These are phyloP conservation scores for Tragelaphus strepsiceros DNA, from an alignment of 2,113 vertebrate species.

Conservation along the genomic window DNA sequence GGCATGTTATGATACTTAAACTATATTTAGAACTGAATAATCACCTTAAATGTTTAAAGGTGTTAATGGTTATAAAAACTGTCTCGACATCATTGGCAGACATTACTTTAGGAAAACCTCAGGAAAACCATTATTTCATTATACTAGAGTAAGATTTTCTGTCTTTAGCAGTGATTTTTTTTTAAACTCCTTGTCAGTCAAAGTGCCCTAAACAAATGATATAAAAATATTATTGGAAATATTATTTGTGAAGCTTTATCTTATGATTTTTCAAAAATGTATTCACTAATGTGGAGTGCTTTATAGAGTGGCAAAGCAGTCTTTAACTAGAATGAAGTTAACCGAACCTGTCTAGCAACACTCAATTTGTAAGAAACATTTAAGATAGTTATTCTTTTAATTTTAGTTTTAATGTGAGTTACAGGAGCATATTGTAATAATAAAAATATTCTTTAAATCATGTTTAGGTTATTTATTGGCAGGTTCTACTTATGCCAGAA, in stretches of 20 bases:
- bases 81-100: conserved; percentile 52
- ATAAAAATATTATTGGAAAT: conserved; percentile 43
- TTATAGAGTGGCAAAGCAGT: conserved; percentile 24
- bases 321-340: conserved; percentile 52
- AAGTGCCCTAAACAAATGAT: conserved; percentile 20
- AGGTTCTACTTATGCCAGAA: conserved; percentile 71
- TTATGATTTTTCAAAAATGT: conserved; percentile 28
- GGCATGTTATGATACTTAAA: conserved; percentile 71
- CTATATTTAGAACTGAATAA: conserved; percentile 40
- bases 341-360: conserved; percentile 67
- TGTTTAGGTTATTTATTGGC: conserved; percentile 77
- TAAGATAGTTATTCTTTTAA: conserved; percentile 68
- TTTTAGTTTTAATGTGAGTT: conserved; percentile 68
- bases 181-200: conserved; percentile 35
- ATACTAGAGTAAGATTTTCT: neutral
- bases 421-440: conserved; percentile 57
- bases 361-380: conserved; percentile 79
- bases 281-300: conserved; percentile 41
- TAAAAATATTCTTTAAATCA: conserved; percentile 70
- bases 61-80: conserved; percentile 38
- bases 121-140: conserved; percentile 26
- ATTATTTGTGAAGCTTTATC: conserved; percentile 49
- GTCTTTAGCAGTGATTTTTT: conserved; percentile 11
- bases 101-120: conserved; percentile 44
- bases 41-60: conserved; percentile 48